Evolutionary conservation across 2,888 invertebrate species (phyloP).

Genomic region (Torymus auratus): DNA sequence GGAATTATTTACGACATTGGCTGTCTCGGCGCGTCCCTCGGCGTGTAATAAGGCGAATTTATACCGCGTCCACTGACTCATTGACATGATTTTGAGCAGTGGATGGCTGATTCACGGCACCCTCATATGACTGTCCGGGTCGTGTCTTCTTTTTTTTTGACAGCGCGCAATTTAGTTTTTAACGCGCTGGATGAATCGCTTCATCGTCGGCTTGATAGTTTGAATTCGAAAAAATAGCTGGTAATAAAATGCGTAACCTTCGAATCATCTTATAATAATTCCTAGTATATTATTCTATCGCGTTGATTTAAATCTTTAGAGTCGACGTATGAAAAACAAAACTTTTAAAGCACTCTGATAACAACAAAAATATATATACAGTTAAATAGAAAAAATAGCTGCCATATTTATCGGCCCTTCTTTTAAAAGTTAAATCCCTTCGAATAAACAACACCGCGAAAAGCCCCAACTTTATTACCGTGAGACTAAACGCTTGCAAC

Average conservation of each 20-base stretch:
- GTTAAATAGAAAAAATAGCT: too few species aligned
- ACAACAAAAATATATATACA: too few species aligned
- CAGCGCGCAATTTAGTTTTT: constrained; percentile 26
- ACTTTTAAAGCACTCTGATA: too few species aligned
- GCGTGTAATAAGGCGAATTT: constrained; percentile 43
- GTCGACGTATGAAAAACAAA: too few species aligned
- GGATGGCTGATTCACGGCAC: constrained; percentile 19
- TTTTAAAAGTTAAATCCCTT: too few species aligned
- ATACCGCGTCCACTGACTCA: constrained; percentile 44
- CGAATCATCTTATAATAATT: background rate
- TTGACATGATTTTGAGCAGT: constrained; percentile 47
- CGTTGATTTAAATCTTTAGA: background rate
- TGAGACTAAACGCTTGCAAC: too few species aligned
- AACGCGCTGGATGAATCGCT: constrained; percentile 5
- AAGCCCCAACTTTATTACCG: too few species aligned
- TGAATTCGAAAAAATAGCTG: constrained; percentile 6
- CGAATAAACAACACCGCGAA: too few species aligned
- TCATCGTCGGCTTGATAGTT: background rate
- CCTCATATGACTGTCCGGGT: background rate
- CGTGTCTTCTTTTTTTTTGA: constrained; percentile 14
- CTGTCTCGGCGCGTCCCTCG: background rate
- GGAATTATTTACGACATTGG: constrained; percentile 54
- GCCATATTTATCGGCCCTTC: too few species aligned
- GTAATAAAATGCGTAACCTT: background rate
- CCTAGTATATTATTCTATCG: background rate